Base-by-base conservation (phyloP, 2,113 vertebrate genomes). In the Xenus cinereus region DNA sequence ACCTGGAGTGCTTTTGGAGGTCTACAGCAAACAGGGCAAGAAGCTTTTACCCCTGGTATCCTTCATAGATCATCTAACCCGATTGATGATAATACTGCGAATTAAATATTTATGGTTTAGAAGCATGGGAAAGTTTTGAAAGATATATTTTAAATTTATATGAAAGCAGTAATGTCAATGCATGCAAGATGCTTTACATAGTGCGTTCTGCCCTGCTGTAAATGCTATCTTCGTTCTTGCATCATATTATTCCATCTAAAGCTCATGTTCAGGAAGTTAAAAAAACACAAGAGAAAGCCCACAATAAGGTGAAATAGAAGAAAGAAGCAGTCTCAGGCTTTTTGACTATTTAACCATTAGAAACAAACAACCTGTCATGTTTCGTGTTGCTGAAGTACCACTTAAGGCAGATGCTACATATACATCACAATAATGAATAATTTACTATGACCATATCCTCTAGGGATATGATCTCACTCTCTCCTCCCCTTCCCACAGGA, bases 61-160 rank as follows among this genome's bases (percentile, higher is more conserved):
- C 92, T 89, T 92, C 76, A 93, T 46, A 92, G 82, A 96, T 96
- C 76, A 84, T 82, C 17, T 54, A 72, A 75, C 27, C 67, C 95
- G 95, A 97, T 88, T 86, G 97, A 97, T 96, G 84, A 73, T 66
- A 95, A 97, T 93, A 83, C 71, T 82, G 32, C 96, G 71, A 90
- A 98, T 98, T 97, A 98, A 98, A 97, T 96, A 98, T 98, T 98
- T 96, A 98, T 98, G 85, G 22, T n/a, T 53, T 90, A 82, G 94
- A 95, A 96, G 82, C 71, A 87, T 37, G 50, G 86, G 64, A 79
- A 93, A 80, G 60, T 56, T 83, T 77, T 86, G 79, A 96, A 97
- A 97, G 64, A 68, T 2, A 7, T 71, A 15, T 76, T 96, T 94
- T 62, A 87, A 77, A 76, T 89, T 60, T 84, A 32, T 81, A n/a